Evolutionary conservation across 1,140 invertebrate genomes (phyloP), one percentile per base, ranked within the genome.

Genomic region (Sycobia sp.): DNA sequence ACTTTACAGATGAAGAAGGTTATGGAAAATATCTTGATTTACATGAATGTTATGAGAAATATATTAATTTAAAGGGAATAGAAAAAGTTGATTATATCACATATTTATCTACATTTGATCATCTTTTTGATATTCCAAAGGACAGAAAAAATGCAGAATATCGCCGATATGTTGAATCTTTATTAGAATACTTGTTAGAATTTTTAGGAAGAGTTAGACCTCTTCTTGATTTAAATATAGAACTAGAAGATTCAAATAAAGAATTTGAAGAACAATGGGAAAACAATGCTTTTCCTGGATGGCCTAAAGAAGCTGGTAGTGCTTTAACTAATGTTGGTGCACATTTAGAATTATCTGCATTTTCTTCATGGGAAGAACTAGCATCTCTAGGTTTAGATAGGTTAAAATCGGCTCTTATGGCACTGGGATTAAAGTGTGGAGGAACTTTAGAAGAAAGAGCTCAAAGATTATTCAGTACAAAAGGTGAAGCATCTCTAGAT

Each of bases 1-100:
- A 98, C 69, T 99, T 99, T 75, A 96, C 94, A n/a, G 98, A 99
- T 82, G 98, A 99, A 83, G 98, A 99, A 84, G 97, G 97, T 13
- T 99, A 98, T 84, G 98, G 98, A 14, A 96, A 96, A 79, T 99
- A 97, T 82, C 84, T 99, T 25, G 98, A 99, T 85, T 85, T 99
- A n/a, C 96, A 99, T 79, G 92, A 96, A 79, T 95, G 95, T 74
- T 98, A 95, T 81, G 93, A 95, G 72, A 94, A 93, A 72, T 99
- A 92, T 74, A 89, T 99, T 5, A 99, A 99, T 78, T 83, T 99
- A 13, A 98, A 99, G 82, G 96, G 95, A 27, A 90, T 98, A 66
- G 94, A 97, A 86, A 97, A 94, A 86, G 87, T 96, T 18, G 97
- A 99, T 80, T 99, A 99, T 76, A 94, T 99, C 22, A 91, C 90